Evolutionary conservation across 1,140 invertebrate species (phyloP), one percentile per base, ranked within the genome.

Genomic region (Bombus waltoni): DNA sequence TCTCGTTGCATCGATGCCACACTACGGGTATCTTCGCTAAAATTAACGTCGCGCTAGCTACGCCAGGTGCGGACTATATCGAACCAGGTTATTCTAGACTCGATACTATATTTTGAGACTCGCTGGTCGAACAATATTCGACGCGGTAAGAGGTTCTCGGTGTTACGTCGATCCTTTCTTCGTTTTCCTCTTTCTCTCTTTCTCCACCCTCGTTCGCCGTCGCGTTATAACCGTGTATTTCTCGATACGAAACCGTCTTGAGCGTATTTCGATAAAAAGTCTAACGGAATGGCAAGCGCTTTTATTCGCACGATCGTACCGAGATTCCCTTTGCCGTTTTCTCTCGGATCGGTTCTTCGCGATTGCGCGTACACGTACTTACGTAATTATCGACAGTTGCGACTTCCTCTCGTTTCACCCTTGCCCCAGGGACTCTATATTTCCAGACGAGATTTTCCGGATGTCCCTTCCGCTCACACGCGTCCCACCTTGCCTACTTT

Each of bases 391-490:
- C 77, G 62, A 66, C 28, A 15, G n/a, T 18, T 35, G 6, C 38
- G 3, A 44, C 6, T 40, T 32, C 42, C 40, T 32, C 47, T 35
- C 22, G 10, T 15, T 62, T 65, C 38, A 42, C 42, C 40, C 32
- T 35, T 42, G 32, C 57, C 53, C n/a, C 65, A 22, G 25, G 38
- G 62, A 76, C 81, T 65, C 83, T 66, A 57, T 47, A 85, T 83
- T 84, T 86, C 79, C 77, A 85, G 75, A 28, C 38, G 13, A 77
- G 83, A 87, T 90, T 90, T 90, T 90, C 89, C 89, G 74, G 86
- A 83, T 59, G 86, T 85, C 73, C 87, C 84, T 86, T 86, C 88
- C 90, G 90, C 85, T 92, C 91, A 89, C 90, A 91, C 88, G 88
- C 83, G 70, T 81, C 73, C 53, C 65, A 40, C 44, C 42, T 65